Base-by-base conservation (phyloP, 2,797 vertebrate species). In the Ctenopoma multispine region DNA sequence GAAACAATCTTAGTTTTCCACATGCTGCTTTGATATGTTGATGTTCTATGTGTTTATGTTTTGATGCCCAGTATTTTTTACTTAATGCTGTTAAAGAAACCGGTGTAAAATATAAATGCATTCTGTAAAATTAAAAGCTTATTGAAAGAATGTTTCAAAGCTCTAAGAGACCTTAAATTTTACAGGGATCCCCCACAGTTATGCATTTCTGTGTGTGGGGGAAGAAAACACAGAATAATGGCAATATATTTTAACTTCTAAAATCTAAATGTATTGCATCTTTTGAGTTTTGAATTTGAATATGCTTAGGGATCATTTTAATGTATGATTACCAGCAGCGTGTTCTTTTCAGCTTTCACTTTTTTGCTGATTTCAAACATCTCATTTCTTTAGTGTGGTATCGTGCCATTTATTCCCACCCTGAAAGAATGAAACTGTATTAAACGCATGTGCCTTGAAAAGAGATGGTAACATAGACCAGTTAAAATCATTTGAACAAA, bases 11-110 rank as follows among this genome's bases (percentile, higher is more conserved):
- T 18, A 36, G 7, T 48, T 58, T 66, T 15, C 38, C 71, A 46
- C 54, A 7, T 53, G 74, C 67, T 81, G 75, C 76, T 78, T 83
- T 38, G 27, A 47, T 24, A 70, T 75, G 51, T 79, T 70, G 24
- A 56, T 48, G 62, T 77, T 71, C 20, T 18, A n/a, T 36, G 36
- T 69, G 62, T 77, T 46, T 4, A 57, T 23, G 21, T 67, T 80
- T 77, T 53, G 31, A 81, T 65, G 76, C 78, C 88, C 60, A 73
- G 21, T 77, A 44, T 80, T 90, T 85, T 84, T 79, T 83, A 79
- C 44, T 34, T n/a, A 59, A 59, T 31, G 50, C 44, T 80, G 69
- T 65, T n/a, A 1, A 47, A 46, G 44, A 77, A 51, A 18, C 38
- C 10, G 43, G 8, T 82, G 70, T 74, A 24, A 71, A 71, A 15